Base-by-base conservation (phyloP, 2,888 invertebrate genomes). In the Endotricha flammealis region DNA sequence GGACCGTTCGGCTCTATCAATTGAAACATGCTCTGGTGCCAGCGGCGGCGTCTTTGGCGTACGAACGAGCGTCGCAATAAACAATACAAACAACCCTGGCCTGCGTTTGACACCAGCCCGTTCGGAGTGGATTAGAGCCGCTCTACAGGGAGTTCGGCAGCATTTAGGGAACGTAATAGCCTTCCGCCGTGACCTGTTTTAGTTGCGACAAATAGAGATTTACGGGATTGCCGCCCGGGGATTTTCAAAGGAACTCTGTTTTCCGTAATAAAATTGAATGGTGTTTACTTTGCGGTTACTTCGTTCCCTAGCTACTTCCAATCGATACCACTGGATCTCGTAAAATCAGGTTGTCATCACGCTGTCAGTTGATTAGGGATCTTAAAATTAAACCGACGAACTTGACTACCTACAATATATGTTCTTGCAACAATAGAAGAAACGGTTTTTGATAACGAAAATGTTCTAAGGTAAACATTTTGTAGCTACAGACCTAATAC, bases 191-290 rank as follows among this genome's bases (percentile, higher is more conserved):
- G 85, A 85, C 85, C 85, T 83, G 85, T 77, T 86, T 83, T 77
- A 83, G 78, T 80, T 79, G 83, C 80, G 79, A 85, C 85, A 85
- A 85, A 86, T 85, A 81, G 80, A 85, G 83, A 85, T 85, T 86
- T 86, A 86, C 82, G 73, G 69, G 69, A 80, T 76, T 71, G 77
- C 78, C 66, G 63, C 60, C 64, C 59, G 60, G 70, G 72, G 72
- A 70, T 75, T 75, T 70, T 61, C 69, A 67, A 75, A 71, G 56
- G 64, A 61, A 70, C 59, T 64, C 68, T 65, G 60, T 61, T 70
- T 64, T 53, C 53, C 56, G 66, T 80, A 81, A 82, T 82, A 81
- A 80, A 80, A 79, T 74, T 66, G 71, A 75, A 82, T 72, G 71
- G 70, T 77, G 69, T 77, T 75, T 78, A 73, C 75, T 72, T 70